Conservation (phyloP, 2,888 invertebrate genomes). For the Rotaria macrura region DNA sequence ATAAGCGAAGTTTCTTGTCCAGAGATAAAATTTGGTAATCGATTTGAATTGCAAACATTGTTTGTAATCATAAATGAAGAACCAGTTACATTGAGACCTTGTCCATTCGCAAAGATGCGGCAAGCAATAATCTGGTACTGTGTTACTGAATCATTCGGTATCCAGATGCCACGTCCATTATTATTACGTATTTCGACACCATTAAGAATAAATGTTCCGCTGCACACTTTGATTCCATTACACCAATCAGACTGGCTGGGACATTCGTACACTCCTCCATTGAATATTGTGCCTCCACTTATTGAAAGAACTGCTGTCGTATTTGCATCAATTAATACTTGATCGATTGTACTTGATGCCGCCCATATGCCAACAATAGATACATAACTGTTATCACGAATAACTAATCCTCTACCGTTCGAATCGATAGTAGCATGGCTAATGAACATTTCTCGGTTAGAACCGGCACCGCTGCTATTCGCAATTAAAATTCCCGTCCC, state of each 20-base stretch:
- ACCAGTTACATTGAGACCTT: neutral
- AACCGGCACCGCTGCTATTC: neutral
- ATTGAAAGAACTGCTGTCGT: neutral
- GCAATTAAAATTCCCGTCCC: neutral
- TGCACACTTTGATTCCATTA: neutral
- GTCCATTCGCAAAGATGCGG: neutral
- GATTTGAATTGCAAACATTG: neutral
- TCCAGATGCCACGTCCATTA: neutral
- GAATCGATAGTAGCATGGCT: neutral
- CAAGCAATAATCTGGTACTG: neutral
- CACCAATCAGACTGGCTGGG: neutral
- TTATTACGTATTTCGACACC: neutral
- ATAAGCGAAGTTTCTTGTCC: neutral
- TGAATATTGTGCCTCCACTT: neutral
- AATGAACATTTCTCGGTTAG: slow-evolving; percentile 10
- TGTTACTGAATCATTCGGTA: neutral
- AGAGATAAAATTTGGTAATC: neutral
- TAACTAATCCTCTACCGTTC: neutral
- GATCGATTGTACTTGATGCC: neutral
- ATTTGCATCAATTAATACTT: neutral
- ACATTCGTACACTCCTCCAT: slow-evolving; percentile 8
- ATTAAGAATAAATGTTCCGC: slow-evolving; percentile 2
- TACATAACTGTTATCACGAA: slow-evolving; percentile 17
- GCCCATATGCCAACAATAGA: slow-evolving; percentile 10
- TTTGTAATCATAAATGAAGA: neutral